Evolutionary conservation across 1,140 invertebrate genomes (phyloP).

Genomic region (Ruditapes philippinarum): DNA sequence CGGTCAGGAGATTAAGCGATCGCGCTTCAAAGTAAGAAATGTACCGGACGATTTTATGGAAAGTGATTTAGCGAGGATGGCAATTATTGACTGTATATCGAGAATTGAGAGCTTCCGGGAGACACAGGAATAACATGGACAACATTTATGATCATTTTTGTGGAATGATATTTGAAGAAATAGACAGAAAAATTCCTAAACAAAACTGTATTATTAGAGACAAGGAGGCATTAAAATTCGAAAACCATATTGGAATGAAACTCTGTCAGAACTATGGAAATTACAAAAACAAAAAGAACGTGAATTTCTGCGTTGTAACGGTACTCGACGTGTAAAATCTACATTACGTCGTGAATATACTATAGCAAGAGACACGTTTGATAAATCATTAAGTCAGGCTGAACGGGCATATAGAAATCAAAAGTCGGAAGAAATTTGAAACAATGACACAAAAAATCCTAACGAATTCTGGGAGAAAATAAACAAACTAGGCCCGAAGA

Average conservation of each 20-base stretch:
- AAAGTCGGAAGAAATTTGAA: conserved; percentile 25
- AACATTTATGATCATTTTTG: conserved; percentile 42
- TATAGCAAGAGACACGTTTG: not conserved
- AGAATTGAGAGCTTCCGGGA: not conserved
- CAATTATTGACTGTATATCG: not conserved
- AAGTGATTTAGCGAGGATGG: no score
- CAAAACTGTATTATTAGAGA: not conserved
- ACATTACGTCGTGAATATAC: not conserved
- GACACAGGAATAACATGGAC: conserved; percentile 57
- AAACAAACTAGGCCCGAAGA: not conserved
- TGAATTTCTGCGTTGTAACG: not conserved
- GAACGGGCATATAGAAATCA: conserved; percentile 23
- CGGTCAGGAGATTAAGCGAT: no score
- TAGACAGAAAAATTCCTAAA: not conserved
- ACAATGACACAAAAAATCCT: conserved; percentile 45
- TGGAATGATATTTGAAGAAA: not conserved
- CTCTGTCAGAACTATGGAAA: conserved; percentile 25
- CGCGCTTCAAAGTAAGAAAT: no score
- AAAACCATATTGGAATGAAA: conserved; percentile 44
- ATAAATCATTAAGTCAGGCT: not conserved
- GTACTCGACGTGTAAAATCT: not conserved
- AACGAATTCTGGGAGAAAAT: conserved; percentile 44
- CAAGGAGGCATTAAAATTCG: not conserved
- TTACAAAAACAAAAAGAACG: not conserved
- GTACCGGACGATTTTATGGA: not conserved